These are phyloP conservation scores for Eupithecia pulchellata DNA, from an alignment of 2,888 invertebrate genomes.

Conservation along the genomic window DNA sequence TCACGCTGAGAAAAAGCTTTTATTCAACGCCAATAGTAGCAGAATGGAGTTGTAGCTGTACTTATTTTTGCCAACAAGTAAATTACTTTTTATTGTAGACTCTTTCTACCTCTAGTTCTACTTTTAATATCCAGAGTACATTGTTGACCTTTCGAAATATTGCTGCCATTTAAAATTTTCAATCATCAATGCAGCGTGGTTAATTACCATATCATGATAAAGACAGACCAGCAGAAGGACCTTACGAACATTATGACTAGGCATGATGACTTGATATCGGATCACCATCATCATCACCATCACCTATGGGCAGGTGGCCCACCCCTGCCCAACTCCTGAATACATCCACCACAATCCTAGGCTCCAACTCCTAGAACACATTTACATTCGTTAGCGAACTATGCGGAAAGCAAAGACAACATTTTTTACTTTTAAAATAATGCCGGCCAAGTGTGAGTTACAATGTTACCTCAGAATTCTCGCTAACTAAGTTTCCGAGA, in stretches of 20 bases:
- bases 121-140: too few species aligned
- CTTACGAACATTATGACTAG: background rate
- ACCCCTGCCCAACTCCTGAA: background rate
- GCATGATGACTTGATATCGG: too few species aligned
- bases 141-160: background rate
- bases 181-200: background rate
- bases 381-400: constrained; percentile 24
- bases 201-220: background rate
- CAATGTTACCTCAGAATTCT: constrained; percentile 24
- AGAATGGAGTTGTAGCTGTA: too few species aligned
- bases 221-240: background rate
- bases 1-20: too few species aligned
- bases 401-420: constrained; percentile 34
- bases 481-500: constrained; percentile 38
- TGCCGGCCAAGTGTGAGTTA: constrained; percentile 28
- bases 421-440: constrained; percentile 32
- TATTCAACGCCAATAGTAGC: too few species aligned
- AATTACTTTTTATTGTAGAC: background rate
- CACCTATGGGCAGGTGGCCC: background rate
- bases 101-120: background rate
- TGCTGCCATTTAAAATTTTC: background rate
- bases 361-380: constrained; percentile 6
- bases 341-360: constrained; percentile 2
- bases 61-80: too few species aligned
- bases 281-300: too few species aligned